Conservation (phyloP, 2,797 vertebrate species). For the Sebastes aleutianus region DNA sequence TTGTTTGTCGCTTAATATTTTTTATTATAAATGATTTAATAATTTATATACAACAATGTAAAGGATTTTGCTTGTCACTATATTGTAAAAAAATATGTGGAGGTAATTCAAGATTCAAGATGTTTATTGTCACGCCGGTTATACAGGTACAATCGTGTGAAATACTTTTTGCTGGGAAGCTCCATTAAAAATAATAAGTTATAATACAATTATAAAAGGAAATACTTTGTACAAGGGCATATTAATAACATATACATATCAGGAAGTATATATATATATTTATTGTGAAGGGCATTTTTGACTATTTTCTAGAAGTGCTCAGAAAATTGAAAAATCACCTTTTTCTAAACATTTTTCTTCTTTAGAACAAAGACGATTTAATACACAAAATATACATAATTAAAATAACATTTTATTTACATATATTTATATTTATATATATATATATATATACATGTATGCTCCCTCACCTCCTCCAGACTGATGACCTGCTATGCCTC, state of each 20-base stretch:
- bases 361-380: background rate
- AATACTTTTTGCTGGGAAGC: too few species aligned
- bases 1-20: background rate
- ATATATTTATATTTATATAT: too few species aligned
- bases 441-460: too few species aligned
- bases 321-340: background rate
- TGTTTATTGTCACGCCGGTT: too few species aligned
- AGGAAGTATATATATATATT: too few species aligned
- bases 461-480: background rate
- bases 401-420: background rate
- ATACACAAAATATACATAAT: background rate
- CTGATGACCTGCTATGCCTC: constrained; percentile 31
- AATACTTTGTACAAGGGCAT: too few species aligned
- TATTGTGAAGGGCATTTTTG: too few species aligned
- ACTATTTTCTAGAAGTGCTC: background rate
- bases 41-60: background rate
- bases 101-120: too few species aligned
- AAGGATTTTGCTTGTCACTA: background rate
- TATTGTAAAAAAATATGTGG: background rate
- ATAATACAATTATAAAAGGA: too few species aligned
- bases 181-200: too few species aligned
- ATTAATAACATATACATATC: too few species aligned
- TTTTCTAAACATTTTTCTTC: background rate
- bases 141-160: too few species aligned
- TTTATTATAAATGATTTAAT: background rate